Evolutionary conservation across 2,888 invertebrate genomes (phyloP).

Genomic region (Epinotia nisella): DNA sequence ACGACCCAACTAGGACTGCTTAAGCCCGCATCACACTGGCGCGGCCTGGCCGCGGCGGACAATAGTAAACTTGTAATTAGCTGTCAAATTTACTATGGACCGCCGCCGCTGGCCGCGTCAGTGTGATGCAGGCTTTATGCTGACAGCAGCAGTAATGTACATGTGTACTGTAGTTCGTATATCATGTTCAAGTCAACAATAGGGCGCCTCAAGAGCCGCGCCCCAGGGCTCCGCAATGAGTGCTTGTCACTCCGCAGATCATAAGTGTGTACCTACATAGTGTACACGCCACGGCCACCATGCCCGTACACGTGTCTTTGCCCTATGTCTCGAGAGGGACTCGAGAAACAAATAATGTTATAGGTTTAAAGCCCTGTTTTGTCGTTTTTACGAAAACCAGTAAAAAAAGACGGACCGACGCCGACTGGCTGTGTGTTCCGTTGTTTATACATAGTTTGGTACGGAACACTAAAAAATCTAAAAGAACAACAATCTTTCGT

Average conservation of each 20-base stretch:
- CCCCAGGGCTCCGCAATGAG: constrained; percentile 46
- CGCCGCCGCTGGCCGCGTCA: too few species aligned
- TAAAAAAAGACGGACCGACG: neutral
- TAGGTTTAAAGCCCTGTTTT: constrained; percentile 4
- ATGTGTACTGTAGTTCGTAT: constrained; percentile 20
- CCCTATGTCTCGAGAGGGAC: constrained; percentile 34
- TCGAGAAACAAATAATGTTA: constrained; percentile 13
- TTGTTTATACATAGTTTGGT: neutral
- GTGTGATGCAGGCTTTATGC: too few species aligned
- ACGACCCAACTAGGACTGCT: too few species aligned
- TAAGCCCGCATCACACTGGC: too few species aligned
- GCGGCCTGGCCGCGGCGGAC: too few species aligned
- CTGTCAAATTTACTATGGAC: too few species aligned
- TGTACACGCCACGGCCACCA: constrained; percentile 12
- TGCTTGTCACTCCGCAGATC: constrained; percentile 48
- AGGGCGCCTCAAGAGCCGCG: constrained; percentile 43
- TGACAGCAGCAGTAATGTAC: constrained; percentile 5
- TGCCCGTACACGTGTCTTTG: constrained; percentile 6
- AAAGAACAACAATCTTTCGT: too few species aligned
- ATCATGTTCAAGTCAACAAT: constrained; percentile 48
- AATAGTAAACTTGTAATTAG: too few species aligned
- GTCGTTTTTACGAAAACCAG: neutral
- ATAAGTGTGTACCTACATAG: constrained; percentile 33
- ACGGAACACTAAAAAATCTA: too few species aligned
- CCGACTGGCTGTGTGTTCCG: neutral